Evolutionary conservation across 1,140 invertebrate species (phyloP).

Genomic region (Lanistes nyassanus): DNA sequence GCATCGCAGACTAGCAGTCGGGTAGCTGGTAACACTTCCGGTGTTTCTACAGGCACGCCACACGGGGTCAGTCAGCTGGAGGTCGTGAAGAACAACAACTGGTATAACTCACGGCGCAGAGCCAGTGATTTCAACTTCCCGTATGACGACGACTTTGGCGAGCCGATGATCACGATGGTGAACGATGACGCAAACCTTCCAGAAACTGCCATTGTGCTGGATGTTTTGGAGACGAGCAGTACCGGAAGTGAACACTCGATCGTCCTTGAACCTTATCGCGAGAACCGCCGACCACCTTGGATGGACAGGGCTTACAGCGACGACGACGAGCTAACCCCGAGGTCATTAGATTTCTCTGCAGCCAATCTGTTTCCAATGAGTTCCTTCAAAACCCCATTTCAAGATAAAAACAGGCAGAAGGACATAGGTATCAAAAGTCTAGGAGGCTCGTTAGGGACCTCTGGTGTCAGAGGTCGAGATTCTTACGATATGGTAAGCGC

Average conservation of each 20-base stretch:
- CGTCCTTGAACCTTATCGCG: slow-evolving; percentile 24
- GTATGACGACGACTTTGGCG: too few species aligned
- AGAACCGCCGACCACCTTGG: slow-evolving; percentile 26
- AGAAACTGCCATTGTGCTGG: not conserved
- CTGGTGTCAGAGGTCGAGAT: not conserved
- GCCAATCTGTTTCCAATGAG: not conserved
- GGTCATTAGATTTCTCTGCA: not conserved
- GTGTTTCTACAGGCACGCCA: too few species aligned
- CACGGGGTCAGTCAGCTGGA: too few species aligned
- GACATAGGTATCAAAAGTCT: not conserved
- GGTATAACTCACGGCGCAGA: too few species aligned
- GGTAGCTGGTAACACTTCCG: too few species aligned
- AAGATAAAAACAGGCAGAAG: too few species aligned
- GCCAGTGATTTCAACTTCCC: too few species aligned
- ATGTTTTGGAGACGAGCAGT: slow-evolving; percentile 14
- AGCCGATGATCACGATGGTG: not conserved
- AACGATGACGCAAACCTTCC: not conserved
- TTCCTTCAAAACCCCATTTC: not conserved
- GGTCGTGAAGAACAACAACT: too few species aligned
- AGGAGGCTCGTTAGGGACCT: slow-evolving; percentile 11
- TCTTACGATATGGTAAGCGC: not conserved
- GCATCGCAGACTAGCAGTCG: too few species aligned
- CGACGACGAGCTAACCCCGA: not conserved
- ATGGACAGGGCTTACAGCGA: slow-evolving; percentile 19
- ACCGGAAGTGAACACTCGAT: slow-evolving; percentile 25